Conservation (phyloP, 2,113 vertebrate genomes). For the Beaufortia kweichowensis region DNA sequence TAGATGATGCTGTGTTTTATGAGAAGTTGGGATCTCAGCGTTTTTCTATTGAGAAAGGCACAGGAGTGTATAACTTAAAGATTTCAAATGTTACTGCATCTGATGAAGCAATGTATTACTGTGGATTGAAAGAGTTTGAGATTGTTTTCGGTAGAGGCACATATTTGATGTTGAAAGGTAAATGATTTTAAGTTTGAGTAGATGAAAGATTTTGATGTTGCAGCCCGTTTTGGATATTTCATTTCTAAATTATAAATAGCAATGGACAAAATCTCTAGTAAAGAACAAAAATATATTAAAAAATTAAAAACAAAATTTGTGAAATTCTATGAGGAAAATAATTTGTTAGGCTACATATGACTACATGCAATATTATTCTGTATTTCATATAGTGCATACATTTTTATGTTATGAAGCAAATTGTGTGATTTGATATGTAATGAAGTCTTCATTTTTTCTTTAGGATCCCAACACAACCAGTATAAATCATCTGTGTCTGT, state of each 20-base stretch:
- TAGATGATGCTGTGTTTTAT: background rate
- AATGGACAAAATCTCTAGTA: too few relatives aligned
- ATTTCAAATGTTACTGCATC: slow-evolving; percentile 22
- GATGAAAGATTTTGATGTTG: background rate
- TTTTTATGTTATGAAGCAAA: too few relatives aligned
- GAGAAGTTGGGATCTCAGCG: background rate
- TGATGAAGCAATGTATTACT: slow-evolving; percentile 27
- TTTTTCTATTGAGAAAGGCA: background rate
- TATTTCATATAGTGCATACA: background rate
- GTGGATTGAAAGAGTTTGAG: slow-evolving; percentile 22
- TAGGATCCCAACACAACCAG: slow-evolving; percentile 35
- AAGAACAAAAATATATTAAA: too few relatives aligned
- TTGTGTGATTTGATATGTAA: background rate
- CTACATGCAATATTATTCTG: too few relatives aligned
- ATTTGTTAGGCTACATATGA: too few relatives aligned
- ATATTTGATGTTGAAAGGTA: slow-evolving; percentile 23
- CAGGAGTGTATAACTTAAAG: background rate
- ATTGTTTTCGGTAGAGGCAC: background rate
- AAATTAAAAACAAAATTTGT: too few relatives aligned
- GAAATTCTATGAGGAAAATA: too few relatives aligned
- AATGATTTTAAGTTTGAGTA: background rate
- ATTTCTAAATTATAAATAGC: too few relatives aligned
- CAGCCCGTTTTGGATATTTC: too few relatives aligned
- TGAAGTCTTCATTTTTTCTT: background rate
- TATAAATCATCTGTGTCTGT: background rate